These are phyloP conservation scores for Orchesella cincta DNA, from an alignment of 1,140 invertebrate species.

Conservation along the genomic window DNA sequence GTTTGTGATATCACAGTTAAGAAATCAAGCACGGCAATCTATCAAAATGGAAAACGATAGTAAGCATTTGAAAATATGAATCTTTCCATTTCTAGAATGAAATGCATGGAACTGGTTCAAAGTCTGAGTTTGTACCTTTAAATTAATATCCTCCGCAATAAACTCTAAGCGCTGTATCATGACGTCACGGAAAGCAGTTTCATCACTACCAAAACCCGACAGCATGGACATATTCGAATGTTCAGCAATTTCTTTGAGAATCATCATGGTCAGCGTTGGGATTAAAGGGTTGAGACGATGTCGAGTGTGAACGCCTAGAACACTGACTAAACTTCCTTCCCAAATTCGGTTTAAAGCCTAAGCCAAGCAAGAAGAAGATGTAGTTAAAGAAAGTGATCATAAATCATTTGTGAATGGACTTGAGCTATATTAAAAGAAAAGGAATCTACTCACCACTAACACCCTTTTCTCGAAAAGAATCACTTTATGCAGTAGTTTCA, in stretches of 20 bases:
- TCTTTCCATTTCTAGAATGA: too few relatives aligned
- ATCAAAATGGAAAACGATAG: not conserved
- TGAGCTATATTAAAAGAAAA: slow-evolving; percentile 1
- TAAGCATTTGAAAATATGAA: not conserved
- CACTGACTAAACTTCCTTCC: slow-evolving; percentile 32
- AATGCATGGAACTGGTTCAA: too few relatives aligned
- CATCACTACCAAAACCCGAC: slow-evolving; percentile 40
- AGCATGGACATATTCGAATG: slow-evolving; percentile 37
- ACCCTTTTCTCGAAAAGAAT: slow-evolving; percentile 14
- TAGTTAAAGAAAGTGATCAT: not conserved
- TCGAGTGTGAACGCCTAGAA: slow-evolving; percentile 34
- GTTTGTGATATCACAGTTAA: slow-evolving; percentile 43
- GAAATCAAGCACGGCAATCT: slow-evolving; percentile 45
- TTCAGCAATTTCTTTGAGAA: slow-evolving; percentile 41
- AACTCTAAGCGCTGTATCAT: slow-evolving; percentile 44
- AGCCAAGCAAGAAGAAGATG: not conserved
- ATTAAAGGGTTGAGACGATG: slow-evolving; percentile 44
- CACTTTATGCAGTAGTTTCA: slow-evolving; percentile 30
- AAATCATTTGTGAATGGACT: not conserved
- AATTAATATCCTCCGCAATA: slow-evolving; percentile 43
- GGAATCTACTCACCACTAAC: slow-evolving; percentile 3
- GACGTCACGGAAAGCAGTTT: slow-evolving; percentile 44
- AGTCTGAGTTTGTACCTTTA: too few relatives aligned
- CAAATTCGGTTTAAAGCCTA: slow-evolving; percentile 30
- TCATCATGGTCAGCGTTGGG: slow-evolving; percentile 41